Evolutionary conservation across 2,888 invertebrate genomes (phyloP), one percentile per base, ranked within the genome.

Genomic region (Microplitis manilae): DNA sequence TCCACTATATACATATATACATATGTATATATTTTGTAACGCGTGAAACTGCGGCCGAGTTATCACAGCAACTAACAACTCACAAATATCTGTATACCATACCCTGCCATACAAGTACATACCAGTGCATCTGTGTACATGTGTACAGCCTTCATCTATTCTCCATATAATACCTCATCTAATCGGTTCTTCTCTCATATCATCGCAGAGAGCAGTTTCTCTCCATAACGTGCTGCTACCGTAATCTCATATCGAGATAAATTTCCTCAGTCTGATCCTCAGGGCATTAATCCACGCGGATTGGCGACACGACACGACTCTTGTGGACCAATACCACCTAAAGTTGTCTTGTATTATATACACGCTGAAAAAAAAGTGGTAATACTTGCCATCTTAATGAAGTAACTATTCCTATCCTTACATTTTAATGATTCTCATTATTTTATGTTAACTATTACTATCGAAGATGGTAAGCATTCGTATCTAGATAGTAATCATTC

Each of bases 171-270:
- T 60, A 50, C 15, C 20, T 50, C 41, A 50, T 6, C 61, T 67
- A 50, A 73, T 73, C 65, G 39, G 30, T 67, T 67, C 73, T 73
- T 73, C 50, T n/a, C 65, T 65, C 67, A 30, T 59, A 65, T 30
- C 50, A 8, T 50, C 50, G 50, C 8, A 50, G 50, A 50, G 50
- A 50, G 73, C 73, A 41, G 73, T 15, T 64, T 73, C 65, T 72
- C 71, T 73, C 30, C 2, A 62, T 73, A 73, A 73, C 73, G 73
- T 20, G 65, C 50, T 50, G 50, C 70, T 69, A 75, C 68, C 62
- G 76, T 80, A 79, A 80, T 80, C 77, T 79, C 79, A 65, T 73
- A 61, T 41, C 73, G 79, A 79, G 79, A 79, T 80, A 80, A 79
- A 81, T 81, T 79, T 71, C 50, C 50, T 50, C 50, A 50, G 50